A percentile compares a stretch with the other conserved stretches of the same genome.
phyloP scores from a whole-genome alignment of 2,113 vertebrate genomes.

The Paedocypris sp. region DNA sequence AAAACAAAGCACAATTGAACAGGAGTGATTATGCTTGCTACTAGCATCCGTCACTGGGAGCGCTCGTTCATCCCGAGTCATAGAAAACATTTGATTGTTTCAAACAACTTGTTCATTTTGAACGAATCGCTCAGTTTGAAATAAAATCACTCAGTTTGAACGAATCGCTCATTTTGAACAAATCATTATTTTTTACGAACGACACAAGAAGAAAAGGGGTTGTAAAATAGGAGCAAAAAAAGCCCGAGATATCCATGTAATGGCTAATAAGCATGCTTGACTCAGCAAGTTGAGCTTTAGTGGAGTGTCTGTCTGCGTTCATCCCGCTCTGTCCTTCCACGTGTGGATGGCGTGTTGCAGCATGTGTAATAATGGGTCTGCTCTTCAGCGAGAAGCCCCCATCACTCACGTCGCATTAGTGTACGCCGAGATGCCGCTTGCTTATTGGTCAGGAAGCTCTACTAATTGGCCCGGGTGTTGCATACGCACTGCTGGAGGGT shows the following conservation, averaged over 20 bases:
- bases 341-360: not conserved
- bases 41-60: no score
- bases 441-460: slow-evolving; percentile 29
- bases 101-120: no score
- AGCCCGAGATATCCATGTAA: slow-evolving; percentile 39
- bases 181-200: slow-evolving; percentile 25
- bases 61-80: no score
- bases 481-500: slow-evolving; percentile 10
- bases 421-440: slow-evolving; percentile 3
- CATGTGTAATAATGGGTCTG: slow-evolving; percentile 1
- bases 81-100: no score
- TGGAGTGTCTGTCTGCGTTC: slow-evolving; percentile 48
- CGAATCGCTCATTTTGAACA: no score
- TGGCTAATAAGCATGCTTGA: slow-evolving; percentile 57
- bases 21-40: no score
- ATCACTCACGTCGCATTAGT: slow-evolving; percentile 28
- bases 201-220: slow-evolving; percentile 22
- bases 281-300: slow-evolving; percentile 51
- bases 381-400: slow-evolving; percentile 12
- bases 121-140: no score
- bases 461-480: slow-evolving; percentile 28
- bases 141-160: no score
- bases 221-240: slow-evolving; percentile 19
- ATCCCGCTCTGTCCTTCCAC: slow-evolving; percentile 15
- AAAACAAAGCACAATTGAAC: no score